Percentiles rank a stretch among this genome's conserved stretches.
phyloP scores from a whole-genome alignment of 2,888 invertebrate species.

The Salticus scenicus region DNA sequence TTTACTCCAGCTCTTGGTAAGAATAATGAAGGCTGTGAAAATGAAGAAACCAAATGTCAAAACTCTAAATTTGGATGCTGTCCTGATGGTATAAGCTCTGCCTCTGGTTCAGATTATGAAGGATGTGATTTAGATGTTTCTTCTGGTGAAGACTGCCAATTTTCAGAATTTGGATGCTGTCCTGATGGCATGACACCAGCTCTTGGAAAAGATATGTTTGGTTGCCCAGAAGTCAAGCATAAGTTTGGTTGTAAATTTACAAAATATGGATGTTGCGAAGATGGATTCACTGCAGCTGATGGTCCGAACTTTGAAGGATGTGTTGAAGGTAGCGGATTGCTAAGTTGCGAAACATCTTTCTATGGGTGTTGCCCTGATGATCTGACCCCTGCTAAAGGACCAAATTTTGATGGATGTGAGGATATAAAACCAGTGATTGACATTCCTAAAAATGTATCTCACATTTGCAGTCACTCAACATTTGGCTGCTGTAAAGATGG shows the following conservation, averaged over 20 bases:
- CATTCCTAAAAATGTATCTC: not conserved
- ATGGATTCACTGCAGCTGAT: constrained; percentile 73
- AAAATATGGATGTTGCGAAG: constrained; percentile 74
- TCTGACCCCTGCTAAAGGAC: constrained; percentile 73
- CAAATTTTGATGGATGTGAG: constrained; percentile 72
- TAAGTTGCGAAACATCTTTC: constrained; percentile 73
- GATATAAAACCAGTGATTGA: constrained; percentile 79
- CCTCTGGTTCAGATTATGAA: constrained; percentile 85
- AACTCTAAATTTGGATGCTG: constrained; percentile 81
- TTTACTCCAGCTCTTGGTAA: constrained; percentile 75
- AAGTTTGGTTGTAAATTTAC: constrained; percentile 71
- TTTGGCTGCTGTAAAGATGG: constrained; percentile 87
- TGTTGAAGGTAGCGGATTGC: constrained; percentile 78
- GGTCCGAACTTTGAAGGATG: constrained; percentile 82
- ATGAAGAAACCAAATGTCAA: constrained; percentile 10
- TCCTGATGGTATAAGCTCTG: constrained; percentile 80
- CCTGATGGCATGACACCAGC: constrained; percentile 81
- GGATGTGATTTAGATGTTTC: constrained; percentile 73
- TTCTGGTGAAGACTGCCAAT: constrained; percentile 54
- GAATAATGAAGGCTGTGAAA: constrained; percentile 79
- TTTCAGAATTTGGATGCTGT: constrained; percentile 82
- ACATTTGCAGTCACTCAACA: constrained; percentile 14
- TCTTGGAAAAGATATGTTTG: constrained; percentile 80
- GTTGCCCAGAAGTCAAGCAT: constrained; percentile 70
- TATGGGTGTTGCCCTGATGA: constrained; percentile 92